Evolutionary conservation across 1,140 invertebrate species (phyloP).

Genomic region (Brachionus koreanus): DNA sequence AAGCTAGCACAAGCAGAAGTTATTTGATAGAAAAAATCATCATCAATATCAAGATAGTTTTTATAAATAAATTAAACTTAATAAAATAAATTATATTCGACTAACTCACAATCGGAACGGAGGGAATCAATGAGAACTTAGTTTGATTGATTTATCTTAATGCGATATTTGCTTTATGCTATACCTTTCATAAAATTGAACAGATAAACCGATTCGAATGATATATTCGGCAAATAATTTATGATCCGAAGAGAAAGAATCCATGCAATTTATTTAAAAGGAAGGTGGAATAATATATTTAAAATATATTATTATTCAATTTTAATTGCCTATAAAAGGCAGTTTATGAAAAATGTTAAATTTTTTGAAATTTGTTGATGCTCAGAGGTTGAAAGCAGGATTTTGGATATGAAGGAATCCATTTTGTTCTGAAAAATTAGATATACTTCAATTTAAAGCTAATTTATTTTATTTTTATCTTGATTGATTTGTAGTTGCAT

Average conservation of each 20-base stretch:
- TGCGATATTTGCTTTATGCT: background rate
- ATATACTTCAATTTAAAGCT: background rate
- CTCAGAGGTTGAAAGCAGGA: background rate
- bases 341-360: background rate
- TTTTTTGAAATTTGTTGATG: background rate
- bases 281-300: constrained; percentile 1
- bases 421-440: background rate
- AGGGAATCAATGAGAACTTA: background rate
- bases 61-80: constrained; percentile 12
- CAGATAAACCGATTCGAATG: background rate
- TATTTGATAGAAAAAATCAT: background rate
- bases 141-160: background rate
- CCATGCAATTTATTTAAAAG: background rate
- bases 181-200: background rate
- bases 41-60: background rate
- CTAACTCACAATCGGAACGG: background rate
- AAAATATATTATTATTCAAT: background rate
- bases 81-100: constrained; percentile 11
- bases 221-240: constrained; percentile 3
- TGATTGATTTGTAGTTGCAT: background rate
- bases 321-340: background rate
- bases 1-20: background rate
- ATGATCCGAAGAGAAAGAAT: background rate
- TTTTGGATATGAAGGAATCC: background rate
- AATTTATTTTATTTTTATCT: background rate